Base-by-base conservation (phyloP, 2,797 vertebrate genomes). In the Rhodeus uyekii region DNA sequence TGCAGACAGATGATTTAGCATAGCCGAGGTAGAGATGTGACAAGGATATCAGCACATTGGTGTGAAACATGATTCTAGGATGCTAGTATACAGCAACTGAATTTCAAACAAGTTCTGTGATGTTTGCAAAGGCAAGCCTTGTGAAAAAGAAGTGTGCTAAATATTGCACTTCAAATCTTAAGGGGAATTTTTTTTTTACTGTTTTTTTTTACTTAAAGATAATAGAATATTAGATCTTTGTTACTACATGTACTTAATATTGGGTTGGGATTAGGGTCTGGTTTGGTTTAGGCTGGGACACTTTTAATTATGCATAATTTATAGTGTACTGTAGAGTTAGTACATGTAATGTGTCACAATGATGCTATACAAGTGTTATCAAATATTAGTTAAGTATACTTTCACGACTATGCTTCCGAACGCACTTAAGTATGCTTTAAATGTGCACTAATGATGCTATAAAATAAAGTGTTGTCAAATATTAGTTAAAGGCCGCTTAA, bases 1-100 rank as follows among this genome's bases (percentile, higher is more conserved):
- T 73, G 68, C 44, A 44, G 60, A 16, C 29, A 53, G 18, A 19
- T 69, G 69, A 58, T 44, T 46, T 44, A 61, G 58, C 68, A 73
- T 32, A 32, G 42, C 16, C 27, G 5, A 22, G 44, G 44, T 32
- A 48, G 9, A 71, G 27, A 48, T 48, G 19, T 48, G 44, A 71
- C 18, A 6, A 13, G 27, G 48, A 79, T 44, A 44, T 79, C 68
- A 58, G 64, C 24, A 79, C 13, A 58, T 58, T 10, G 65, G 48
- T 42, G 48, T 29, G 36, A 79, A 79, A 69, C 48, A 55, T 53
- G 67, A 32, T 65, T 32, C 32, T 48, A 36, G 19, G 22, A 29
- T 13, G 44, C 18, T 48, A 22, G 24, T 42, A 39, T 42, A 42
- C 36, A 68, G 36, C n/a, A 78, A 68, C 24, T 42, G 9, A 55